phyloP scores from a whole-genome alignment of 2,888 invertebrate genomes.

The Cantharis rustica region DNA sequence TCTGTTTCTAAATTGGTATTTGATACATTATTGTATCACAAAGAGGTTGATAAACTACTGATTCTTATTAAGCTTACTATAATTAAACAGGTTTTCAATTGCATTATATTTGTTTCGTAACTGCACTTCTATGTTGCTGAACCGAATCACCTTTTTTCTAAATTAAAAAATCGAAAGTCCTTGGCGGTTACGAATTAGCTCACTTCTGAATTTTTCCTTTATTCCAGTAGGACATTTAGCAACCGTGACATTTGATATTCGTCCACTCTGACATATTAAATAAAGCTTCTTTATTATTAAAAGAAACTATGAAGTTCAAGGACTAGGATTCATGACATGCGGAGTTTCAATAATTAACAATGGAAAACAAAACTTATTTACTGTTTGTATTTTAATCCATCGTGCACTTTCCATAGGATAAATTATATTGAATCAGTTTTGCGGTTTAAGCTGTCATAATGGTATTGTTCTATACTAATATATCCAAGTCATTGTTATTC shows the following conservation, averaged over 20 bases:
- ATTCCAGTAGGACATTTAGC: not conserved
- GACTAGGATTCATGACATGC: not conserved
- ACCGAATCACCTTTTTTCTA: not conserved
- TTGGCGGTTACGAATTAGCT: not conserved
- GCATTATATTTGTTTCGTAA: not conserved
- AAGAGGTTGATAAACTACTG: not conserved
- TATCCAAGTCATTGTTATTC: not conserved
- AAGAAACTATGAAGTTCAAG: not conserved
- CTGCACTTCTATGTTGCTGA: not conserved
- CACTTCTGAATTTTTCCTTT: not conserved
- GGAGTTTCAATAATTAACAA: not conserved
- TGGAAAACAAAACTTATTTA: not conserved
- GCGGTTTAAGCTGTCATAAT: not conserved
- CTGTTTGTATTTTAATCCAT: not conserved
- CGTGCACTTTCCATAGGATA: not conserved
- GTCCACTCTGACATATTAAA: not conserved
- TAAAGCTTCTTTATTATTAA: not conserved
- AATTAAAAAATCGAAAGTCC: not conserved
- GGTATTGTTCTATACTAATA: not conserved
- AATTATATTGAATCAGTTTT: not conserved
- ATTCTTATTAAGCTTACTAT: not conserved
- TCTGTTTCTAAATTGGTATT: not conserved
- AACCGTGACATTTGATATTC: not conserved
- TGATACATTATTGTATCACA: not conserved
- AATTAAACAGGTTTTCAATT: not conserved